Evolutionary conservation across 2,113 vertebrate genomes (phyloP).

Genomic region (Dermatemys mawii): DNA sequence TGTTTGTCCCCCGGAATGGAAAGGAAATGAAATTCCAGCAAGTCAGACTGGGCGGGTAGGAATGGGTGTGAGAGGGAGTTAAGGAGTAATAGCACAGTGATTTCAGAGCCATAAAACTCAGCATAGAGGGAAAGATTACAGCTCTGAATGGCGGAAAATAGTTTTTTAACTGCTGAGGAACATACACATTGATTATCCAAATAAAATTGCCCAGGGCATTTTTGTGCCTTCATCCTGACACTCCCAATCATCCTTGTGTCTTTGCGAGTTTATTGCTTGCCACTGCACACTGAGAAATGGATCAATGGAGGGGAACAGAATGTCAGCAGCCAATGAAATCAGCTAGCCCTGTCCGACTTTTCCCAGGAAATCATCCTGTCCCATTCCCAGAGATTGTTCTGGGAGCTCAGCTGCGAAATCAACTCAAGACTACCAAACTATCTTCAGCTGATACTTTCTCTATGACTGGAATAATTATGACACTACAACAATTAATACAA

Average conservation of each 20-base stretch:
- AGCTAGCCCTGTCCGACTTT: not conserved
- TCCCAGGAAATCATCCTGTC: not conserved
- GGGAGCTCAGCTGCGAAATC: not conserved
- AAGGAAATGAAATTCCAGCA: not conserved
- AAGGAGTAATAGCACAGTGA: not conserved
- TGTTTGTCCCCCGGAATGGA: not conserved
- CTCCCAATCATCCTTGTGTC: not conserved
- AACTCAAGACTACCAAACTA: not conserved
- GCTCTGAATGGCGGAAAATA: not conserved
- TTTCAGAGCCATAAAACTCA: not conserved
- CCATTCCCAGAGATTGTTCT: not conserved
- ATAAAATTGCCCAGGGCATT: not conserved
- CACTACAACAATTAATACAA: not conserved
- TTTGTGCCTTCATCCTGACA: not conserved
- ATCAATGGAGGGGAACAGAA: not conserved
- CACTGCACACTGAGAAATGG: not conserved
- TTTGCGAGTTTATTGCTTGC: not conserved
- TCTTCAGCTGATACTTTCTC: not conserved
- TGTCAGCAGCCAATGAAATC: not conserved
- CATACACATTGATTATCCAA: not conserved
- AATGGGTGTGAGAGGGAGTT: not conserved
- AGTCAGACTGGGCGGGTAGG: not conserved
- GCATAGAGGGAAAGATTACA: not conserved
- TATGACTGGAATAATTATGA: not conserved
- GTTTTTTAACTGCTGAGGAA: not conserved